Conservation (phyloP, 2,888 invertebrate species). For the Metopia argyrocephala region DNA sequence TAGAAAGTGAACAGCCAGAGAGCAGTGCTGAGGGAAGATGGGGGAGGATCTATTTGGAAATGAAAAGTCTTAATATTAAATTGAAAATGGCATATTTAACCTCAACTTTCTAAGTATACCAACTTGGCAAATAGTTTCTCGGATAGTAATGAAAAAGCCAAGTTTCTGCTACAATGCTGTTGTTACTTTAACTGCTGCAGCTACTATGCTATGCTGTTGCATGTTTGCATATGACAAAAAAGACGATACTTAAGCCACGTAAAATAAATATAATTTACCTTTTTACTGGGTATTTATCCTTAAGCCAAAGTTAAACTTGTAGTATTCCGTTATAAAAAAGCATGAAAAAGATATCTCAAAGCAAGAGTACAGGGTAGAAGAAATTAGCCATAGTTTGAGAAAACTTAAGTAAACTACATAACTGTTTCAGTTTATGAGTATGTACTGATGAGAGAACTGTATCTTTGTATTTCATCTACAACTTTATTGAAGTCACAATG, state of each 20-base stretch:
- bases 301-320: constrained; percentile 63
- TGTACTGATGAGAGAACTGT: too few species aligned
- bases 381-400: not conserved
- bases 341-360: not conserved
- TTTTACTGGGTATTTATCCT: constrained; percentile 58
- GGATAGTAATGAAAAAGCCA: not conserved
- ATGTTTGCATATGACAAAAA: constrained; percentile 17
- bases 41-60: too few species aligned
- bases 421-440: too few species aligned
- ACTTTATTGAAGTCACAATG: constrained; percentile 26
- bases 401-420: constrained; percentile 39
- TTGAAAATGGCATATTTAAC: constrained; percentile 58
- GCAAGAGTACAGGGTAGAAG: not conserved
- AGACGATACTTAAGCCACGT: constrained; percentile 50
- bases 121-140: constrained; percentile 10
- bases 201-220: too few species aligned
- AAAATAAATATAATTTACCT: constrained; percentile 63
- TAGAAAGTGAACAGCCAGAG: not conserved
- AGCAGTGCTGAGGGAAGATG: too few species aligned
- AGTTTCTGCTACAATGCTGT: not conserved
- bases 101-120: constrained; percentile 12
- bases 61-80: constrained; percentile 41
- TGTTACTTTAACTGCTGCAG: not conserved
- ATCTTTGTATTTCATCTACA: not conserved
- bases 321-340: not conserved